Conservation (phyloP, 2,888 invertebrate species). For the Pocota personata region DNA sequence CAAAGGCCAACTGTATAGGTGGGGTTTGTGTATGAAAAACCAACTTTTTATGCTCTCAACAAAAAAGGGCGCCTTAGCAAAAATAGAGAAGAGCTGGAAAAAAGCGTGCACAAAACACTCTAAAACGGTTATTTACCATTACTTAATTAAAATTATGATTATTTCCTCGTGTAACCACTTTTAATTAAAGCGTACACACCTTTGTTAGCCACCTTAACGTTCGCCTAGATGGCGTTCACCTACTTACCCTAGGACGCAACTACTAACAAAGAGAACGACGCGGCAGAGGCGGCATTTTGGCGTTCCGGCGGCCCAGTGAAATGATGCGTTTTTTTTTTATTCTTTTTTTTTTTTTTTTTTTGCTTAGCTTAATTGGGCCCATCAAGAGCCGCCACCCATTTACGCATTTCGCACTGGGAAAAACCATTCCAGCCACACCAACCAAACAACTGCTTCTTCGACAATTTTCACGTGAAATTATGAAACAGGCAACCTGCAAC, state of each 20-base stretch:
- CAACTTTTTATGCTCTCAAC: conserved; percentile 39
- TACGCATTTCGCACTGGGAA: conserved; percentile 22
- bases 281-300: background rate
- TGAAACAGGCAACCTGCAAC: conserved; percentile 68
- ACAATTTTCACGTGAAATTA: conserved; percentile 70
- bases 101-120: conserved; percentile 65
- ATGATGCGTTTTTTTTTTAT: conserved; percentile 50
- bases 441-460: conserved; percentile 63
- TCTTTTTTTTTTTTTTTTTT: conserved; percentile 31
- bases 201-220: conserved; percentile 61
- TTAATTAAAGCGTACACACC: conserved; percentile 74
- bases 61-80: conserved; percentile 57
- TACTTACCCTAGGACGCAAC: conserved; percentile 47
- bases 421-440: conserved; percentile 25
- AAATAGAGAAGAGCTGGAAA: conserved; percentile 42
- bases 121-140: conserved; percentile 71
- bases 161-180: conserved; percentile 73
- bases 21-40: conserved; percentile 22
- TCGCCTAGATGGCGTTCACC: conserved; percentile 55
- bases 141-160: conserved; percentile 74
- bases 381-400: conserved; percentile 38
- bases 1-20: background rate
- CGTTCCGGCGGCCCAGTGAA: conserved; percentile 46
- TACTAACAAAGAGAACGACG: conserved; percentile 18
- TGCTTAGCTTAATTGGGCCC: conserved; percentile 69